Evolutionary conservation across 2,888 invertebrate genomes (phyloP).

Genomic region (Lasius fuliginosus): DNA sequence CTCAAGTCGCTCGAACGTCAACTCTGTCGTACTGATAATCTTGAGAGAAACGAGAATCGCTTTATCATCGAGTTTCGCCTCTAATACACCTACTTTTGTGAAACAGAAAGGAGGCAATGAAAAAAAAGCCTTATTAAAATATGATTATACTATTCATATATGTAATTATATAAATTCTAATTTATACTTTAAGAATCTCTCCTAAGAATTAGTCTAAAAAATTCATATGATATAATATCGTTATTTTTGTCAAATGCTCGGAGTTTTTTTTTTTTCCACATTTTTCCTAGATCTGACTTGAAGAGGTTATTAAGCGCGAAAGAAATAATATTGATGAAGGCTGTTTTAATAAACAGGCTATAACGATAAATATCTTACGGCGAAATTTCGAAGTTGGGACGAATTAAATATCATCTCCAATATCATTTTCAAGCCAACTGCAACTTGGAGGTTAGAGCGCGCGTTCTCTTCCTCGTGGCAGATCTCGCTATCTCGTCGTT

Average conservation of each 20-base stretch:
- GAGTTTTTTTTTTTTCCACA: neutral
- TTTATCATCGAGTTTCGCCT: neutral
- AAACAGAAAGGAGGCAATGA: neutral
- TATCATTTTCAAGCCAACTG: constrained; percentile 3
- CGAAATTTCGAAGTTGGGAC: neutral
- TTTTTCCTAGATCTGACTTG: neutral
- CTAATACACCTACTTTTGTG: neutral
- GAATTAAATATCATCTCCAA: neutral
- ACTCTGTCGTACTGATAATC: constrained; percentile 3
- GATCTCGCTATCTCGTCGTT: constrained; percentile 46
- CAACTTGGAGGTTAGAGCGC: constrained; percentile 7
- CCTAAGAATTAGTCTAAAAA: neutral
- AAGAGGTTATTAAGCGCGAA: neutral
- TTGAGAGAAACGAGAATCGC: constrained; percentile 9
- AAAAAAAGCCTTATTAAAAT: neutral
- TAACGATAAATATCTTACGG: neutral
- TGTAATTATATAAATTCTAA: neutral
- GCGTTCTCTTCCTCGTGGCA: constrained; percentile 5
- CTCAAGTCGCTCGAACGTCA: constrained; percentile 18
- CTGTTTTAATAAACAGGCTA: neutral
- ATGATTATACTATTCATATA: neutral
- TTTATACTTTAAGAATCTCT: neutral
- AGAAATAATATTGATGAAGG: neutral
- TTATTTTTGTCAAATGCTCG: neutral
- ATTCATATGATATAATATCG: neutral